Conservation (phyloP, 2,113 vertebrate genomes). For the Cryptomyrus ogoouensis region DNA sequence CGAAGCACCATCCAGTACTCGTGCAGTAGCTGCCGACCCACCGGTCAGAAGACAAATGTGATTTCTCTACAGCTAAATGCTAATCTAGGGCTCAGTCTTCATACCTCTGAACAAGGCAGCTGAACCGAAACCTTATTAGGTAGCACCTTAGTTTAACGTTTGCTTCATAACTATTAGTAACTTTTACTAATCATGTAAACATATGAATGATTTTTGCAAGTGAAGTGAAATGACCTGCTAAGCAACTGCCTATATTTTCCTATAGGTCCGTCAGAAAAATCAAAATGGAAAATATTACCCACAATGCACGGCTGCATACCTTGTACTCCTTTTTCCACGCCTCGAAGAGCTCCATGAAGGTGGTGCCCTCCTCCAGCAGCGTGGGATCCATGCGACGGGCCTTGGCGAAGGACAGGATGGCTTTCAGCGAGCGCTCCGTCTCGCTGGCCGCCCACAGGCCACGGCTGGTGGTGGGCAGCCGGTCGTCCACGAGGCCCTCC, state of each 20-base stretch:
- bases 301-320: slow-evolving; percentile 51
- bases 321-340: slow-evolving; percentile 98
- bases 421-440: slow-evolving; percentile 85
- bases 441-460: slow-evolving; percentile 92
- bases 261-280: not conserved
- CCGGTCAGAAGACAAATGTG: not conserved
- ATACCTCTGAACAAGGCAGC: not conserved
- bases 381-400: slow-evolving; percentile 72
- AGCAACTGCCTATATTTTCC: not conserved
- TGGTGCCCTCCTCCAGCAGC: slow-evolving; percentile 79
- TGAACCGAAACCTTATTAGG: not conserved
- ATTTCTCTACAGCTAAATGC: not conserved
- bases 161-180: not conserved
- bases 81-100: not conserved
- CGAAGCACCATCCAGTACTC: slow-evolving; percentile 97
- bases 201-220: not conserved
- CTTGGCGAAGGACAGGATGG: slow-evolving; percentile 81
- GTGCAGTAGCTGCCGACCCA: slow-evolving; percentile 72
- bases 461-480: slow-evolving; percentile 84
- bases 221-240: not conserved
- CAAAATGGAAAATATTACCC: not conserved
- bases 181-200: not conserved
- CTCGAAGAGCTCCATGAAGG: slow-evolving; percentile 91
- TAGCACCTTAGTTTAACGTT: not conserved
- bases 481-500: slow-evolving; percentile 88